phyloP scores from a whole-genome alignment of 2,888 invertebrate species.

The Chymomyza amoena region DNA sequence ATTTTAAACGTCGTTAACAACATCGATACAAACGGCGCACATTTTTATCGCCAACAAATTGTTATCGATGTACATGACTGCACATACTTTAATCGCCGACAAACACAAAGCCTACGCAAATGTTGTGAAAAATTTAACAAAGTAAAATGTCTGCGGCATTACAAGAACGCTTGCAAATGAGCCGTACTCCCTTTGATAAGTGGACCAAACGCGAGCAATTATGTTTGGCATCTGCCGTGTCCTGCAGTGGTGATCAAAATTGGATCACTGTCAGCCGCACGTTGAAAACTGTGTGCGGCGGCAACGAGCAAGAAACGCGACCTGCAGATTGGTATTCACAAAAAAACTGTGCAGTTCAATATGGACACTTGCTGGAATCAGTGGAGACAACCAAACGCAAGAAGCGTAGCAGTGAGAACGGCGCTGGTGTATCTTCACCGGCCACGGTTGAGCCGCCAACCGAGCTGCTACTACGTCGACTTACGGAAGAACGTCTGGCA shows the following conservation, averaged over 20 bases:
- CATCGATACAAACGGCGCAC: background rate
- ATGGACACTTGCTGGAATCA: conserved; percentile 93
- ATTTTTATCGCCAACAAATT: background rate
- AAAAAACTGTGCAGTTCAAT: conserved; percentile 93
- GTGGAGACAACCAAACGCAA: conserved; percentile 84
- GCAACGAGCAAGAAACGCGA: conserved; percentile 79
- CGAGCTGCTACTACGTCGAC: conserved; percentile 87
- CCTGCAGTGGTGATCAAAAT: conserved; percentile 92
- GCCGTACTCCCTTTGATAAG: conserved; percentile 87
- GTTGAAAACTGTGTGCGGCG: conserved; percentile 86
- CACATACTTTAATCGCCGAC: background rate
- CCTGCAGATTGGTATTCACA: conserved; percentile 93
- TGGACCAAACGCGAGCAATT: conserved; percentile 93
- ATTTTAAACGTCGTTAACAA: background rate
- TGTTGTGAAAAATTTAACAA: background rate
- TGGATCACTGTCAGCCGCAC: conserved; percentile 81
- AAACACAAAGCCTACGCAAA: background rate
- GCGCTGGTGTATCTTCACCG: conserved; percentile 53
- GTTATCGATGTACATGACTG: background rate
- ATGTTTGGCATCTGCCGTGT: conserved; percentile 92
- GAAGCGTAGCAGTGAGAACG: conserved; percentile 56
- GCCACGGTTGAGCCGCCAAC: conserved; percentile 82
- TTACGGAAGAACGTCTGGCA: conserved; percentile 87
- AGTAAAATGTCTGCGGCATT: conserved; percentile 26
- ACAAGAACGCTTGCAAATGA: conserved; percentile 79